Evolutionary conservation across 2,797 vertebrate species (phyloP), one percentile per base, ranked within the genome.

Genomic region (Brachyalestes nurse): DNA sequence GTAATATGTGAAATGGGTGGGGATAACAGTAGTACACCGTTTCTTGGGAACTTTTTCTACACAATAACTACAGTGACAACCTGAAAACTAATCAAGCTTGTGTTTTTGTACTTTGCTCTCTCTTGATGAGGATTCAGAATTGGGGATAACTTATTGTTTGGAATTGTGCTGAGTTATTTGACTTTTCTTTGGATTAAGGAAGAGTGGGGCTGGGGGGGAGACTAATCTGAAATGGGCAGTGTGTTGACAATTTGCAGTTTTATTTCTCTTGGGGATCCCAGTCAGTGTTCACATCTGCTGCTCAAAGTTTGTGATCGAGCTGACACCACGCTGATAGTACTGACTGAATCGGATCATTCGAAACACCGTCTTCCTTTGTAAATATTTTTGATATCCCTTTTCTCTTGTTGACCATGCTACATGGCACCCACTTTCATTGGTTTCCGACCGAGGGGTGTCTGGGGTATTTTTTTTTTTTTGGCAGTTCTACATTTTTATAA

Each of bases 281-380:
- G 82, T 87, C 83, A 79, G 75, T 78, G 40, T 82, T 28, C 75
- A 81, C 79, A 65, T 75, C 49, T 65, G 25, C 75, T 78, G 71
- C 78, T 66, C n/a, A 53, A 81, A 74, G 79, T 82, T 79, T 77
- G 80, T 66, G 79, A 85, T 79, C 58, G 76, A 71, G 77, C 74
- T 51, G 76, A 87, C 13, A 81, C 73, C 61, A 60, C 38, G 79
- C 82, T 64, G 74, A 61, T 78, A 71, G 77, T 78, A 64, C 73
- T 47, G 79, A 85, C 74, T 57, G 70, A 80, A 85, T 72, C 74
- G 51, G 82, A 84, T 77, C 84, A 80, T 87, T 81, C 73, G 76
- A 77, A 84, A 82, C 81, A 80, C 86, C 75, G 86, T 87, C 86
- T 87, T 87, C 86, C 86, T 87, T 86, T 87, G 84, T 87, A 87